Evolutionary conservation across 2,797 vertebrate genomes (phyloP).

Genomic region (Ispidina picta): DNA sequence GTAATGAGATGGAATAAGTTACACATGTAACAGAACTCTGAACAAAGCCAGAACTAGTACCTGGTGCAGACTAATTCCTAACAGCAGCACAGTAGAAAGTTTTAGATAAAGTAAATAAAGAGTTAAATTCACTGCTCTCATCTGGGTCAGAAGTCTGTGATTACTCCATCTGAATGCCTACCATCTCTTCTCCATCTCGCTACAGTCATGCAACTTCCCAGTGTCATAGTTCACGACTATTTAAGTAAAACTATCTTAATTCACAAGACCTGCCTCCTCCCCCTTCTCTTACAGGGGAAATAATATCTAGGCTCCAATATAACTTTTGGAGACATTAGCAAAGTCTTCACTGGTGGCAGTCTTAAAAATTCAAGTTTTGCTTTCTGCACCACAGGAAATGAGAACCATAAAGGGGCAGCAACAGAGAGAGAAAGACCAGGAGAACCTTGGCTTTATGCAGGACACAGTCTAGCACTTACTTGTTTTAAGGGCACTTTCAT

Average conservation of each 20-base stretch:
- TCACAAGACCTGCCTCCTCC: background rate
- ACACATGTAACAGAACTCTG: rapidly evolving
- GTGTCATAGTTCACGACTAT: conserved; percentile 9
- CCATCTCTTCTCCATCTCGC: background rate
- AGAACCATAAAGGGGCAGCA: background rate
- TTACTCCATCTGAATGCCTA: background rate
- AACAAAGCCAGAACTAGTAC: background rate
- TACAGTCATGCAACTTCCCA: background rate
- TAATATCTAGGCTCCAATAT: background rate
- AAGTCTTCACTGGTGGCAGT: background rate
- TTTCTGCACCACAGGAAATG: background rate
- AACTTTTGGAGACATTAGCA: background rate
- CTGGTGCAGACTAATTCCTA: background rate
- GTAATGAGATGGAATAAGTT: background rate
- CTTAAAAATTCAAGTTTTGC: background rate
- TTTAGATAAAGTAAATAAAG: background rate
- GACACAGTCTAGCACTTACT: background rate
- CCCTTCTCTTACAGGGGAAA: background rate
- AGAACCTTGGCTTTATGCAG: background rate
- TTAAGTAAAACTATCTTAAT: background rate
- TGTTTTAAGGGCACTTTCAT: background rate
- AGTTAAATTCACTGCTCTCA: background rate
- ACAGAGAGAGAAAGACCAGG: background rate
- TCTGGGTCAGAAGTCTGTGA: background rate
- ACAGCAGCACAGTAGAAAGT: background rate